Percentiles rank a stretch among this genome's conserved stretches.
phyloP scores from a whole-genome alignment of 2,113 vertebrate genomes.

The Zosterops lateralis region DNA sequence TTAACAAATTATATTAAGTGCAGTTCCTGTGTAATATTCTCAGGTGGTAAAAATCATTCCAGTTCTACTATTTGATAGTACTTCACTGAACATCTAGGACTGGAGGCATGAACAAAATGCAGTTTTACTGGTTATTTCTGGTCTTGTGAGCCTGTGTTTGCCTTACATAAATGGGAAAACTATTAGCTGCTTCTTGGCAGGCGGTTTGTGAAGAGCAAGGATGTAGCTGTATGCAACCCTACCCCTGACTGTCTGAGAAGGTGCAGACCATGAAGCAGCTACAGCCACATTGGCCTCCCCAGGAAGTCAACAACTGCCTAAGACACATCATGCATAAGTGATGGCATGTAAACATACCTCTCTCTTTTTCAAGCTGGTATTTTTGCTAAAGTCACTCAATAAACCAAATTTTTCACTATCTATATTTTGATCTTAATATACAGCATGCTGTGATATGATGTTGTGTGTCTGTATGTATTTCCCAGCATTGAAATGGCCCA shows the following conservation, averaged over 20 bases:
- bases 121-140: not conserved
- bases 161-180: not conserved
- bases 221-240: not conserved
- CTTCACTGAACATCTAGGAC: not conserved
- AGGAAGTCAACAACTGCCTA: not conserved
- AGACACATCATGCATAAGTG: not conserved
- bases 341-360: not conserved
- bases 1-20: not conserved
- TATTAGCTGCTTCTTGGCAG: not conserved
- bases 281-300: not conserved
- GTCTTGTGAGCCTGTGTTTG: not conserved
- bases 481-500: not conserved
- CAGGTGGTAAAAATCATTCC: not conserved
- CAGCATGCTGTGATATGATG: not conserved
- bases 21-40: not conserved
- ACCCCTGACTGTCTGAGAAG: not conserved
- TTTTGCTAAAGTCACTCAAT: not conserved
- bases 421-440: not conserved
- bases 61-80: not conserved
- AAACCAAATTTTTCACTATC: not conserved
- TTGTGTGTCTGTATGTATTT: not conserved
- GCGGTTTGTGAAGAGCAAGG: not conserved
- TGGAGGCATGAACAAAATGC: not conserved
- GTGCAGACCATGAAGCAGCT: not conserved
- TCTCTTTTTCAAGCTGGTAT: not conserved